Evolutionary conservation across 1,140 invertebrate species (phyloP).

Genomic region (Hylaeus volcanicus): DNA sequence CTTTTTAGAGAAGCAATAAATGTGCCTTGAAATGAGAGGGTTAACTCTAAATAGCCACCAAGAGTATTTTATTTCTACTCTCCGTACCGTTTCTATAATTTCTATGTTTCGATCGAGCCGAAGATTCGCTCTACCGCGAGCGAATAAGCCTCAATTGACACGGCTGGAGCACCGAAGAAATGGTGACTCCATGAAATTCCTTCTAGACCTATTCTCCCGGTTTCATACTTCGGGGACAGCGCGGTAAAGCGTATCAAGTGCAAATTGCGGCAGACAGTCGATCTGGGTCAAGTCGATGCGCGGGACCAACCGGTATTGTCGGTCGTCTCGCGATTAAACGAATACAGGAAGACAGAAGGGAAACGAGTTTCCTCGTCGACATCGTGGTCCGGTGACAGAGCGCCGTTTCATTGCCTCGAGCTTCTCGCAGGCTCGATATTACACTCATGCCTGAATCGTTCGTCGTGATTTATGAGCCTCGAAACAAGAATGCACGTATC

Average conservation of each 20-base stretch:
- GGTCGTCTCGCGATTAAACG: slow-evolving; percentile 57
- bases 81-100: background rate
- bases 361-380: background rate
- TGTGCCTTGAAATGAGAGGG: no score
- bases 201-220: slow-evolving; percentile 14
- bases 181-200: slow-evolving; percentile 8
- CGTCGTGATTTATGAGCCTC: slow-evolving; percentile 1
- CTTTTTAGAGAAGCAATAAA: no score
- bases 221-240: slow-evolving; percentile 19
- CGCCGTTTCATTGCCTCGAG: background rate
- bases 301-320: slow-evolving; percentile 32
- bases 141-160: background rate
- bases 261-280: slow-evolving; percentile 58
- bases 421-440: background rate
- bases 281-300: slow-evolving; percentile 60
- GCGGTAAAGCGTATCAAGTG: slow-evolving; percentile 45
- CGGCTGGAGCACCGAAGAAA: background rate
- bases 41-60: no score
- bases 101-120: background rate
- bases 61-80: no score
- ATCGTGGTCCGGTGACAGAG: slow-evolving; percentile 1
- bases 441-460: background rate
- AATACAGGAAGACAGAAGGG: slow-evolving; percentile 31
- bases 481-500: slow-evolving; percentile 3
- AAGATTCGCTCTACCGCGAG: background rate